These are phyloP conservation scores for Microplitis demolitor DNA, from an alignment of 1,140 invertebrate genomes.

Conservation along the genomic window DNA sequence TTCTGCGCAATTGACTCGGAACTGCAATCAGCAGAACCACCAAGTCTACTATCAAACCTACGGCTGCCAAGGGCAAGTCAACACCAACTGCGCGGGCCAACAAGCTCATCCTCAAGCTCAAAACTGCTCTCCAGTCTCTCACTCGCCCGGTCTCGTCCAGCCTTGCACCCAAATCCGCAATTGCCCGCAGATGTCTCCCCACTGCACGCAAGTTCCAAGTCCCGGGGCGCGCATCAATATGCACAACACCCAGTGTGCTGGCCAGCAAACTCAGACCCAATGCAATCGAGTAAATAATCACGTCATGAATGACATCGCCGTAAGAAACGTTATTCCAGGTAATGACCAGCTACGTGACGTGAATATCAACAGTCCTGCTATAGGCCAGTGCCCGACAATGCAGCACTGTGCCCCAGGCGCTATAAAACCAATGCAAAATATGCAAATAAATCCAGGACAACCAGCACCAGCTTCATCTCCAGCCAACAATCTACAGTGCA, in stretches of 20 bases:
- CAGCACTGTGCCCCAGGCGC: conserved; percentile 38
- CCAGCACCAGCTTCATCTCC: not conserved
- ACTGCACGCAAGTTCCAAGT: conserved; percentile 43
- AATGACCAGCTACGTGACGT: conserved; percentile 35
- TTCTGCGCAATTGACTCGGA: conserved; percentile 59
- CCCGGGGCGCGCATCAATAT: not conserved
- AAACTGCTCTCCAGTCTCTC: conserved; percentile 28
- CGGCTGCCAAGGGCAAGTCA: conserved; percentile 44
- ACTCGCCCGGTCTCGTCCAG: conserved; percentile 31
- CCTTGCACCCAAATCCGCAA: conserved; percentile 43
- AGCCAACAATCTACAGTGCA: conserved; percentile 27
- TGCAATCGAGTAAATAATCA: conserved; percentile 30
- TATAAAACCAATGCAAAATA: conserved; percentile 30
- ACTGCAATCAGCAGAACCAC: conserved; percentile 54
- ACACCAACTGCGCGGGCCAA: conserved; percentile 37
- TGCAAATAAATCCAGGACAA: conserved; percentile 20
- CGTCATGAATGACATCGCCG: not conserved
- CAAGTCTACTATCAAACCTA: conserved; percentile 49
- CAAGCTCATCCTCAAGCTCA: conserved; percentile 29
- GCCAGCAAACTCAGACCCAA: conserved; percentile 24
- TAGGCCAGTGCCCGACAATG: conserved; percentile 36
- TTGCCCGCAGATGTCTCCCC: conserved; percentile 49
- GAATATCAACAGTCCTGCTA: conserved; percentile 23
- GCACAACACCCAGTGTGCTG: conserved; percentile 32
- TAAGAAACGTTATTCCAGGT: conserved; percentile 24